Percentiles rank a stretch among this genome's conserved stretches.
phyloP scores from a whole-genome alignment of 2,888 invertebrate species.

The Digitonthophagus gazella region DNA sequence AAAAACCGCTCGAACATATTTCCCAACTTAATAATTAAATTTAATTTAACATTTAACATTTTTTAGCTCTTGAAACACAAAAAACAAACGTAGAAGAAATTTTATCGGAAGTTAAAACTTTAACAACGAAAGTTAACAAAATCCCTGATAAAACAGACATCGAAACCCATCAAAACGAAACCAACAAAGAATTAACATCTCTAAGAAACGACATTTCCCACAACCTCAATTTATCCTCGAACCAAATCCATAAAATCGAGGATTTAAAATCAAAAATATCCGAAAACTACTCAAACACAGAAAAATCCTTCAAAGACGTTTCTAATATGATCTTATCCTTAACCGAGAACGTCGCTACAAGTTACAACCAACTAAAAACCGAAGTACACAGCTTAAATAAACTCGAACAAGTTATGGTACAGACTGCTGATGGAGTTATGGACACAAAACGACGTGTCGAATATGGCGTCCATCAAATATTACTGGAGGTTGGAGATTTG shows the following conservation, averaged over 20 bases:
- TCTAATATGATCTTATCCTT: slow-evolving; percentile 59
- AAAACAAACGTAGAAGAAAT: slow-evolving; percentile 43
- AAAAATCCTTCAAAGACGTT: slow-evolving; percentile 40
- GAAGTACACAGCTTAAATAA: slow-evolving; percentile 65
- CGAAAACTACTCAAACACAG: slow-evolving; percentile 38
- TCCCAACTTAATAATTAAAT: neutral
- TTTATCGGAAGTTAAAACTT: slow-evolving; percentile 40
- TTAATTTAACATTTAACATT: neutral
- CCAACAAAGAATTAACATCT: slow-evolving; percentile 55
- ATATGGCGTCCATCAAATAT: slow-evolving; percentile 79
- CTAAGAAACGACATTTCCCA: slow-evolving; percentile 53
- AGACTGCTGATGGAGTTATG: slow-evolving; percentile 80
- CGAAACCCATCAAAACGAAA: slow-evolving; percentile 60
- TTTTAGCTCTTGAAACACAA: slow-evolving; percentile 43
- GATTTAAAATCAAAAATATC: slow-evolving; percentile 30
- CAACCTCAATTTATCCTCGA: slow-evolving; percentile 16
- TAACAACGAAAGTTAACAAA: slow-evolving; percentile 39
- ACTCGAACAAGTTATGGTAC: slow-evolving; percentile 74
- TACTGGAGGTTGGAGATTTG: slow-evolving; percentile 70
- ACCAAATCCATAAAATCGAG: slow-evolving; percentile 11
- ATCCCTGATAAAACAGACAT: slow-evolving; percentile 57
- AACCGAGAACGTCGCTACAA: slow-evolving; percentile 56
- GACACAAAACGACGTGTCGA: slow-evolving; percentile 82
- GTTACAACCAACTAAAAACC: slow-evolving; percentile 56
- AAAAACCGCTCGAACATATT: too few relatives aligned